phyloP scores from a whole-genome alignment of 2,888 invertebrate genomes.

The Caenorhabditis doughertyi region DNA sequence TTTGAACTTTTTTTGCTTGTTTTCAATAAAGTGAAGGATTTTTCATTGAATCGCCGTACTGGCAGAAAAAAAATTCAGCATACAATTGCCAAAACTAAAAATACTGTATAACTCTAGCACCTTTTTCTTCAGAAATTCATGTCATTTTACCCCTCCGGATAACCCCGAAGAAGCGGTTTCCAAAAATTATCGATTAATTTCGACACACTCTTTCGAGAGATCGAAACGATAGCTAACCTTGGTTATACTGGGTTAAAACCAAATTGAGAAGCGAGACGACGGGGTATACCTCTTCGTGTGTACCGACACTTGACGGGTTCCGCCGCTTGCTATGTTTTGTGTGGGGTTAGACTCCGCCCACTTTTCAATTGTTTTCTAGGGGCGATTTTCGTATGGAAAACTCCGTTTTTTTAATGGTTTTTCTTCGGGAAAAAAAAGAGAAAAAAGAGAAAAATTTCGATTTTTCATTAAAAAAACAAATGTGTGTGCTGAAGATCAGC shows the following conservation, averaged over 20 bases:
- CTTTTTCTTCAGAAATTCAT: background rate
- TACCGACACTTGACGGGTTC: slow-evolving; percentile 55
- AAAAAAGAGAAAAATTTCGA: no score
- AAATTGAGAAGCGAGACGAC: slow-evolving; percentile 6
- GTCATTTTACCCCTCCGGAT: slow-evolving; percentile 33
- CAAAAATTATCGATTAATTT: slow-evolving; percentile 40
- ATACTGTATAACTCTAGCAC: no score
- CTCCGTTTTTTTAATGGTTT: background rate
- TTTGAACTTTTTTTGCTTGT: background rate
- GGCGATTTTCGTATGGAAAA: background rate
- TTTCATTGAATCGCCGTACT: no score
- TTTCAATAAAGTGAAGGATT: background rate
- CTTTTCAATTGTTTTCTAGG: no score
- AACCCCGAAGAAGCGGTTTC: slow-evolving; percentile 51
- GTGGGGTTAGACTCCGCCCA: slow-evolving; percentile 24
- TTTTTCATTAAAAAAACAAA: background rate
- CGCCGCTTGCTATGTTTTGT: slow-evolving; percentile 36
- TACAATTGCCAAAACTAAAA: no score
- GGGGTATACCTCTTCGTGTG: background rate
- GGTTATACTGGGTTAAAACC: slow-evolving; percentile 60
- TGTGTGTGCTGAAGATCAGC: no score
- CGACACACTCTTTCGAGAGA: slow-evolving; percentile 58
- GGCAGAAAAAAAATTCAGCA: no score
- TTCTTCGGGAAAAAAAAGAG: background rate
- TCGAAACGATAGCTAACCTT: slow-evolving; percentile 54